Conservation (phyloP, 2,113 vertebrate species). For the Passerina amoena region DNA sequence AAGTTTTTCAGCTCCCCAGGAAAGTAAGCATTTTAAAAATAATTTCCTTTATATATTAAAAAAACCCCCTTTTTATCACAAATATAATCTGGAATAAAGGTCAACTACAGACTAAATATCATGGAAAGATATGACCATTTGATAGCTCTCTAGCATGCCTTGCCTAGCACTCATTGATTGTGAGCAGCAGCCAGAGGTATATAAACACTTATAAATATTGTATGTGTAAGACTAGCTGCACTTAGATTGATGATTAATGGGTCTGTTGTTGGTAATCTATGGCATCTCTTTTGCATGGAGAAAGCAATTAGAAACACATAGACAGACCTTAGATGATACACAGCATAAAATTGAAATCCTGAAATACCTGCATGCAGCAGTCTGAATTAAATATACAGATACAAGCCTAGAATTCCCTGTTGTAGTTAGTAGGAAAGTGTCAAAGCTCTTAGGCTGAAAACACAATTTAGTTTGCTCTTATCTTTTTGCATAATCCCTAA, state of each 20-base stretch:
- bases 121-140: constrained; percentile 22
- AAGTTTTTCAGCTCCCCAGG: not conserved
- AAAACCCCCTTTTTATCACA: not conserved
- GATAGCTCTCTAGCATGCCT: constrained; percentile 1
- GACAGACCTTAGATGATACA: constrained; percentile 52
- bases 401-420: not conserved
- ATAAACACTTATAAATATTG: constrained; percentile 74
- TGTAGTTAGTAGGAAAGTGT: not conserved
- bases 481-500: constrained; percentile 1
- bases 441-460: not conserved
- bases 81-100: constrained; percentile 38
- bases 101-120: constrained; percentile 12
- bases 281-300: constrained; percentile 74
- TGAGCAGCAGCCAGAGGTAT: constrained; percentile 55
- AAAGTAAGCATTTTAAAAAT: not conserved
- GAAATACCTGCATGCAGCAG: not conserved
- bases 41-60: not conserved
- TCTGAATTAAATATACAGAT: constrained; percentile 41
- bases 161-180: constrained; percentile 58
- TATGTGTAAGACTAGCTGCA: constrained; percentile 63
- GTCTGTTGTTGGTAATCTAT: constrained; percentile 70
- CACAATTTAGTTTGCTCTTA: not conserved
- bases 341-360: constrained; percentile 68
- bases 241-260: constrained; percentile 75
- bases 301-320: constrained; percentile 78